phyloP scores from a whole-genome alignment of 2,888 invertebrate genomes.

The Notodonta dromedarius region DNA sequence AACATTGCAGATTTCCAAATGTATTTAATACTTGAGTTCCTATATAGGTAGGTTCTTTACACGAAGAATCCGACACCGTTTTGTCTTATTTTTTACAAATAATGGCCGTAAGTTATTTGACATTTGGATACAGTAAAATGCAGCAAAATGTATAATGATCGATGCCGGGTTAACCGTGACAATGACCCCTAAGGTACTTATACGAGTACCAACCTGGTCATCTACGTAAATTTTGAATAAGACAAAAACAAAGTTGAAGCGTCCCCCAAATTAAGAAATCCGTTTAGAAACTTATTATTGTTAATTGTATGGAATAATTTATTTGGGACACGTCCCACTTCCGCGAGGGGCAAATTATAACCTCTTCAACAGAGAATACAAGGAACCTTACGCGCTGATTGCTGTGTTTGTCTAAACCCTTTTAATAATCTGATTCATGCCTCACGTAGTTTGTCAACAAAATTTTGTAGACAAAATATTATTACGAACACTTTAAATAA shows the following conservation, averaged over 20 bases:
- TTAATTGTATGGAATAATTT: slow-evolving; percentile 61
- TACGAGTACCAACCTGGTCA: no score
- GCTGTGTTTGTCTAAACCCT: slow-evolving; percentile 19
- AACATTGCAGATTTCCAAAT: no score
- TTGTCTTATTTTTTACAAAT: no score
- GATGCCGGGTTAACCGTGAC: no score
- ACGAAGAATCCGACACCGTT: no score
- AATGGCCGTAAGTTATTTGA: no score
- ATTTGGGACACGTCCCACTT: slow-evolving; percentile 28
- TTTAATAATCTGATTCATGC: slow-evolving; percentile 31
- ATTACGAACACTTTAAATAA: not conserved
- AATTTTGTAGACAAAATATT: slow-evolving; percentile 15
- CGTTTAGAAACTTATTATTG: slow-evolving; percentile 55
- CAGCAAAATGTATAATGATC: no score
- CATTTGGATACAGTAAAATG: no score
- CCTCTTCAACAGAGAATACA: slow-evolving; percentile 8
- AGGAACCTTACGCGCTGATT: slow-evolving; percentile 17
- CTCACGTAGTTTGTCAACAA: slow-evolving; percentile 26
- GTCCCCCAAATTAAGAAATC: slow-evolving; percentile 45
- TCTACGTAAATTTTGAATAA: not conserved
- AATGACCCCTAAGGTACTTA: no score
- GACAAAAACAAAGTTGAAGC: slow-evolving; percentile 47
- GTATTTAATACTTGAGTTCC: no score
- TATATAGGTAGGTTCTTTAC: no score
- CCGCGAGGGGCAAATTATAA: slow-evolving; percentile 32